Evolutionary conservation across 2,888 invertebrate species (phyloP).

Genomic region (Isotomurus palustris): DNA sequence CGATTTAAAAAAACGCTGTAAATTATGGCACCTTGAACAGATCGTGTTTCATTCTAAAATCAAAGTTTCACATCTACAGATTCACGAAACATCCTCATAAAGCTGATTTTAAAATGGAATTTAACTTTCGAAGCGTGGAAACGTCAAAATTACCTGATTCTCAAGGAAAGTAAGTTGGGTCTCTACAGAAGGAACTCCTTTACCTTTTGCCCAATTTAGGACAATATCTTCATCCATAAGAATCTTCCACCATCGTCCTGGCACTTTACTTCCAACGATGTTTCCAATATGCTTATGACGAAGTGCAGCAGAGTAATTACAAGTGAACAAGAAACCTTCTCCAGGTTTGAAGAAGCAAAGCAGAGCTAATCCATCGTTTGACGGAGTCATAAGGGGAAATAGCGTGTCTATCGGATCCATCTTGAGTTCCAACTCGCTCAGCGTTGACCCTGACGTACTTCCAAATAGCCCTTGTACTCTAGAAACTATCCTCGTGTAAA

Average conservation of each 20-base stretch:
- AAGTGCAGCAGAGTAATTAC: conserved; percentile 12
- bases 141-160: background rate
- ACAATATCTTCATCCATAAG: conserved; percentile 18
- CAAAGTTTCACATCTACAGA: background rate
- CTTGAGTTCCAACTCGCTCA: too few relatives aligned
- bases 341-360: conserved; percentile 17
- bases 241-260: conserved; percentile 17
- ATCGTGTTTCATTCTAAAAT: background rate
- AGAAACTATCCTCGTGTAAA: too few relatives aligned
- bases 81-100: background rate
- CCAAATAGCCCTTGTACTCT: too few relatives aligned
- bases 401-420: background rate
- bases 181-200: conserved; percentile 7
- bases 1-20: conserved; percentile 10
- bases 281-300: conserved; percentile 12
- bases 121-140: background rate
- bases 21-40: conserved; percentile 15
- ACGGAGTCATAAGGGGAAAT: conserved; percentile 16
- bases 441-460: too few relatives aligned
- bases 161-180: conserved; percentile 9
- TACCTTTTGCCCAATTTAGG: conserved; percentile 12
- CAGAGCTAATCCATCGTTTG: conserved; percentile 12
- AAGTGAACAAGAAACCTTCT: conserved; percentile 17
- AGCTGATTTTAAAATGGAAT: background rate
- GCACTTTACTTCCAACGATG: conserved; percentile 3